Conservation (phyloP, 1,140 invertebrate genomes). For the Drosophila truncata region DNA sequence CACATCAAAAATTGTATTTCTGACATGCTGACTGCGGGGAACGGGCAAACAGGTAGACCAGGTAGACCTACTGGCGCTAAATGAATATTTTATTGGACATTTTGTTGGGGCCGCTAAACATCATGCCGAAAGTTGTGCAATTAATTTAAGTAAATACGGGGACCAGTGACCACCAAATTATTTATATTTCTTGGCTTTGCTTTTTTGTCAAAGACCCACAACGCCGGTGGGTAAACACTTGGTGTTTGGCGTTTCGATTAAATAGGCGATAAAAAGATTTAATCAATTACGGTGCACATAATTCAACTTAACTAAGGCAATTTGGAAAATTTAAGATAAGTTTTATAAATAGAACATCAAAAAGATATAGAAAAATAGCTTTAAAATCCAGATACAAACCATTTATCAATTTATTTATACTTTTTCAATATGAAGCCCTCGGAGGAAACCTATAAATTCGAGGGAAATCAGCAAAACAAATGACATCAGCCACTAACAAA, state of each 20-base stretch:
- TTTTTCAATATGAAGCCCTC: background rate
- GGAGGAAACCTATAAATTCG: background rate
- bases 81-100: conserved; percentile 77
- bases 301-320: background rate
- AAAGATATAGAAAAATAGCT: background rate
- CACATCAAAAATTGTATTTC: conserved; percentile 71
- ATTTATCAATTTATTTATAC: background rate
- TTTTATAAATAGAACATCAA: background rate
- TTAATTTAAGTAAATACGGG: conserved; percentile 61
- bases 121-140: conserved; percentile 47
- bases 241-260: conserved; percentile 6
- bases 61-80: conserved; percentile 56
- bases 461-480: background rate
- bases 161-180: background rate
- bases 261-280: background rate
- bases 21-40: conserved; percentile 57
- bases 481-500: conserved; percentile 4
- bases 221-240: background rate
- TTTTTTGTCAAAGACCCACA: background rate
- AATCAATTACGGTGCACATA: background rate
- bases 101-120: conserved; percentile 50
- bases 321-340: background rate
- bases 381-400: background rate
- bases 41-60: conserved; percentile 30
- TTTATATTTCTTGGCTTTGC: conserved; percentile 7